Conservation (phyloP, 2,113 vertebrate genomes). For the Perognathus longimembris region DNA sequence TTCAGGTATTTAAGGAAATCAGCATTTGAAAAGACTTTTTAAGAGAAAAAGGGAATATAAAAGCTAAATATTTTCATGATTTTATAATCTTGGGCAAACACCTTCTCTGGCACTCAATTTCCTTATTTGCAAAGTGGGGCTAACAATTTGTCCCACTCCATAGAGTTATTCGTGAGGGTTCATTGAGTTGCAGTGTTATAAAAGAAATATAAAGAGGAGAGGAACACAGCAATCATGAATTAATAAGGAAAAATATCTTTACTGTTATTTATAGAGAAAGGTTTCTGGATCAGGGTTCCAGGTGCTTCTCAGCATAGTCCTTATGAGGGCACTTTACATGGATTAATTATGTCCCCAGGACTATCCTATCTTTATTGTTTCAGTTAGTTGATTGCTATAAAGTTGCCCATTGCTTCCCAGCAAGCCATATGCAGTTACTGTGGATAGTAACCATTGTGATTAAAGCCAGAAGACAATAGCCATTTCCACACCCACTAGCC, state of each 20-base stretch:
- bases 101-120: constrained; percentile 51
- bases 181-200: neutral
- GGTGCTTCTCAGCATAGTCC: neutral
- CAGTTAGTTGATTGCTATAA: neutral
- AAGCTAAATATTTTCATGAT: neutral
- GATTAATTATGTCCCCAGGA: neutral
- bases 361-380: neutral
- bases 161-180: neutral
- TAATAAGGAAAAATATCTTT: neutral
- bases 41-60: neutral
- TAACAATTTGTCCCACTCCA: neutral
- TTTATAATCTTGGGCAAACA: neutral
- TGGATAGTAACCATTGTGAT: neutral
- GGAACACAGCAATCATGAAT: neutral
- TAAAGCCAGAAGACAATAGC: neutral
- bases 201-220: neutral
- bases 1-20: neutral
- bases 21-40: neutral
- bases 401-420: neutral
- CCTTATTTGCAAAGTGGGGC: neutral
- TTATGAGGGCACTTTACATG: neutral
- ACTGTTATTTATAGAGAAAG: neutral
- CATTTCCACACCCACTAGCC: neutral
- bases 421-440: constrained; percentile 25
- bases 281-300: neutral